phyloP scores from a whole-genome alignment of 2,797 vertebrate species.

The Galago senegalensis region DNA sequence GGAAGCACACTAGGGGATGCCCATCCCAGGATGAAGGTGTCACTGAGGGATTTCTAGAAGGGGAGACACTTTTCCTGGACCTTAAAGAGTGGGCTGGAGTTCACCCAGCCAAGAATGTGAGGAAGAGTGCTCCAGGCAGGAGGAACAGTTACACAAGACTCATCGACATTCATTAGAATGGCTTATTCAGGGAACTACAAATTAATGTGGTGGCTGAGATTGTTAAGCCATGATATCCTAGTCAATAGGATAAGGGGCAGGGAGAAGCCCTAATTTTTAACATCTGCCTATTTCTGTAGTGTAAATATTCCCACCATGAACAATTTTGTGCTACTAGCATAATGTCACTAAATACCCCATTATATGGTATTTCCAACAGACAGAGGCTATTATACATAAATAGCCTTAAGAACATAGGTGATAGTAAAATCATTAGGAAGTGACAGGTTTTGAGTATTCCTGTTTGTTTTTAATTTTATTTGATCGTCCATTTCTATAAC shows the following conservation, averaged over 20 bases:
- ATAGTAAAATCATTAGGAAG: background rate
- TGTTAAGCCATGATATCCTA: no score
- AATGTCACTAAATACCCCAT: background rate
- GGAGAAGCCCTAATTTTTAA: background rate
- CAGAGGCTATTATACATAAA: background rate
- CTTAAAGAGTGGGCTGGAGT: background rate
- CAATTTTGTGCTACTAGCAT: background rate
- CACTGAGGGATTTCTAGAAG: background rate
- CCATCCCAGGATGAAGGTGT: background rate
- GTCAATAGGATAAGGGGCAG: background rate
- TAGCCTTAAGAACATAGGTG: background rate
- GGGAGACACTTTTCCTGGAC: no score
- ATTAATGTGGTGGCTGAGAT: background rate
- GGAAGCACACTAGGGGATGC: background rate
- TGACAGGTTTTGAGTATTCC: background rate
- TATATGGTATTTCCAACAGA: no score
- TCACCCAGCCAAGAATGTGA: background rate
- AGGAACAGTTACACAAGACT: background rate
- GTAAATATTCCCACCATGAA: no score
- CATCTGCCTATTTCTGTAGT: background rate
- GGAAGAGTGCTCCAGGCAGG: background rate
- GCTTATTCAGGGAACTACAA: background rate
- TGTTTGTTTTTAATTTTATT: background rate
- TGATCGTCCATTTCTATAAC: background rate
- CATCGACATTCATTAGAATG: fast-evolving